Percentiles rank a stretch among this genome's conserved stretches.
Evolutionary conservation across 1,140 invertebrate species (phyloP).

Genomic region (Drusus annulatus): DNA sequence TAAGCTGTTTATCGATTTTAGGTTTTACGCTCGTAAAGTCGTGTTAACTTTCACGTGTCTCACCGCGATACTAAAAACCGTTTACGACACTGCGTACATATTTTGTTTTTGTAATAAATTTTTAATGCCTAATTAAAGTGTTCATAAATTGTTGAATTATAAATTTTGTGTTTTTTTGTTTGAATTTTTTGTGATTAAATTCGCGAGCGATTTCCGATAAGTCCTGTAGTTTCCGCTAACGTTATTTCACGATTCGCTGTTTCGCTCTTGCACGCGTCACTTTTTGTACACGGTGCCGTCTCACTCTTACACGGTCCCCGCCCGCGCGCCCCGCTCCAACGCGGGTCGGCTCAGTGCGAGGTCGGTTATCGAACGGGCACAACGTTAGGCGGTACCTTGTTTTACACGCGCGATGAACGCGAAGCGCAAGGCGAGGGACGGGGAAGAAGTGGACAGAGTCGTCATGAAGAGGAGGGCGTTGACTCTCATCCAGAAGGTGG

Average conservation of each 20-base stretch:
- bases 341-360: constrained; percentile 11
- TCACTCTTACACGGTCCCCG: constrained; percentile 37
- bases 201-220: too few species aligned
- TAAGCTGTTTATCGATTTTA: too few species aligned
- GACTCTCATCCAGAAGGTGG: constrained; percentile 36
- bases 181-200: too few species aligned
- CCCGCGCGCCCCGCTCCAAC: constrained; percentile 17
- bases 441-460: not conserved
- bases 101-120: too few species aligned
- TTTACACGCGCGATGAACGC: not conserved
- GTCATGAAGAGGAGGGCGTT: constrained; percentile 14
- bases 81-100: too few species aligned
- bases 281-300: constrained; percentile 33
- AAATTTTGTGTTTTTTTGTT: too few species aligned
- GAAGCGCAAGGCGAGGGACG: constrained; percentile 12
- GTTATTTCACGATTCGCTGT: not conserved
- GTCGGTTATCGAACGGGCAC: not conserved
- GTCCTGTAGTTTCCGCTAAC: too few species aligned
- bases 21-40: too few species aligned
- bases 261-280: constrained; percentile 20
- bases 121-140: too few species aligned
- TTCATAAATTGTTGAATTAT: too few species aligned
- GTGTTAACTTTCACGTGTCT: too few species aligned
- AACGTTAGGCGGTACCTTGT: not conserved
- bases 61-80: too few species aligned